A percentile compares a stretch with the other conserved stretches of the same genome.
phyloP scores from a whole-genome alignment of 2,888 invertebrate species.

The Leucoptera coffeella region DNA sequence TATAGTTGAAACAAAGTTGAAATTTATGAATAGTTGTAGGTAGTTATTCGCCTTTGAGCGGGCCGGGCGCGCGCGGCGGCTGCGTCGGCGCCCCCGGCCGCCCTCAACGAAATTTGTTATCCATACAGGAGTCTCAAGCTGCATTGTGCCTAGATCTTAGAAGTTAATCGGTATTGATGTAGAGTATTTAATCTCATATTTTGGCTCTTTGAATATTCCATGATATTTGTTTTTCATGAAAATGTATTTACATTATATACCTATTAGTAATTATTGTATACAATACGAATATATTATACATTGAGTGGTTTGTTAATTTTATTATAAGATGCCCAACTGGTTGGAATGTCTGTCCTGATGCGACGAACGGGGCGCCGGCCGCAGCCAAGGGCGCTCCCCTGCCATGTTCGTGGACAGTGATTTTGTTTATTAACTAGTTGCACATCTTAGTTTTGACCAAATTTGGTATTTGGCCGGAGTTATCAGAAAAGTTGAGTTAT shows the following conservation, averaged over 20 bases:
- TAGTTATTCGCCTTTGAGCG: conserved; percentile 24
- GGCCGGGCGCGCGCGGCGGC: conserved; percentile 12
- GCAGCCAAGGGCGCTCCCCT: no score
- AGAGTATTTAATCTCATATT: conserved; percentile 49
- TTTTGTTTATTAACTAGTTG: conserved; percentile 29
- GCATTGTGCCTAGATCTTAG: conserved; percentile 57
- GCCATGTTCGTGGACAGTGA: conserved; percentile 17
- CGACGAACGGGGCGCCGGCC: no score
- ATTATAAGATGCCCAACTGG: conserved; percentile 46
- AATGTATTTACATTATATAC: conserved; percentile 53
- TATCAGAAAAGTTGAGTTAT: conserved; percentile 24
- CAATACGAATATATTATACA: conserved; percentile 45
- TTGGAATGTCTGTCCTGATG: conserved; percentile 19
- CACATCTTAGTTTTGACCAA: conserved; percentile 45
- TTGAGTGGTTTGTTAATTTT: conserved; percentile 51
- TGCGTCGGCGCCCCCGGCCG: conserved; percentile 11
- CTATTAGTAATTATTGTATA: conserved; percentile 47
- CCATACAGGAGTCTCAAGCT: conserved; percentile 54
- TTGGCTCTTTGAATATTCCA: conserved; percentile 54
- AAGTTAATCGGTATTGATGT: conserved; percentile 51
- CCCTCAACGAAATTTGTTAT: conserved; percentile 51
- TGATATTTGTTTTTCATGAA: conserved; percentile 51
- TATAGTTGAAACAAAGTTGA: conserved; percentile 33
- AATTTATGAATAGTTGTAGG: conserved; percentile 43
- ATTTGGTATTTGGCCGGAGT: conserved; percentile 29